Percentiles rank a stretch among this genome's conserved stretches.
Conservation (phyloP, 2,888 invertebrate species). For the Ennomos fuscantarius region DNA sequence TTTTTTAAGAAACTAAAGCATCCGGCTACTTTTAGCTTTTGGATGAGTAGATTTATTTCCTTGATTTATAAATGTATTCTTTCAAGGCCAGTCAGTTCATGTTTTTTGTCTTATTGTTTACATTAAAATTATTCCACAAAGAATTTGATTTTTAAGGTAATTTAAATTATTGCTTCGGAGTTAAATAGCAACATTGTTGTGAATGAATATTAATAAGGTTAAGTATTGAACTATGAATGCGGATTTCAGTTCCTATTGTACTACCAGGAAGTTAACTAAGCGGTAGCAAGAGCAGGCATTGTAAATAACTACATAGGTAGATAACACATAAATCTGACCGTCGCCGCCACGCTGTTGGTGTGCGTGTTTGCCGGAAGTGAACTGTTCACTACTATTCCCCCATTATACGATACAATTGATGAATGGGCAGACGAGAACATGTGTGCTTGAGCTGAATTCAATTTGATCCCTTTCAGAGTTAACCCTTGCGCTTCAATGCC, state of each 20-base stretch:
- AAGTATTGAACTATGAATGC: slow-evolving; percentile 14
- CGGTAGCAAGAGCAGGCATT: slow-evolving; percentile 22
- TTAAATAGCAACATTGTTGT: neutral
- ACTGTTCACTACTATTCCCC: slow-evolving; percentile 73
- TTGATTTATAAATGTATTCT: slow-evolving; percentile 27
- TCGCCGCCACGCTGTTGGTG: slow-evolving; percentile 32
- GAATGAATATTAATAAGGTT: slow-evolving; percentile 23
- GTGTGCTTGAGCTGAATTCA: slow-evolving; percentile 77
- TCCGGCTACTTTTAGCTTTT: slow-evolving; percentile 21
- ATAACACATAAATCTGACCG: slow-evolving; percentile 43
- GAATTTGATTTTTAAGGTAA: too few relatives aligned
- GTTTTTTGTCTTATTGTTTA: slow-evolving; percentile 30
- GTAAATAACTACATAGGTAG: slow-evolving; percentile 21
- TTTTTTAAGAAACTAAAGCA: slow-evolving; percentile 41
- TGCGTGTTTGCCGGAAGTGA: slow-evolving; percentile 64
- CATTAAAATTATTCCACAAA: neutral
- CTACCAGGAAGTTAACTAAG: slow-evolving; percentile 44
- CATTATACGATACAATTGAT: slow-evolving; percentile 77
- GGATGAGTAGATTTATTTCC: slow-evolving; percentile 31
- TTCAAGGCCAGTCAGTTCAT: slow-evolving; percentile 39
- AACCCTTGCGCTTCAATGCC: slow-evolving; percentile 71
- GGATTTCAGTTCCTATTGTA: slow-evolving; percentile 32
- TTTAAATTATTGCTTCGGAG: slow-evolving; percentile 10
- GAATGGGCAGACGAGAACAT: slow-evolving; percentile 75
- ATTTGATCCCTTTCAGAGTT: slow-evolving; percentile 76